These are phyloP conservation scores for Chloromyia formosa DNA, from an alignment of 2,888 invertebrate species.

Conservation along the genomic window DNA sequence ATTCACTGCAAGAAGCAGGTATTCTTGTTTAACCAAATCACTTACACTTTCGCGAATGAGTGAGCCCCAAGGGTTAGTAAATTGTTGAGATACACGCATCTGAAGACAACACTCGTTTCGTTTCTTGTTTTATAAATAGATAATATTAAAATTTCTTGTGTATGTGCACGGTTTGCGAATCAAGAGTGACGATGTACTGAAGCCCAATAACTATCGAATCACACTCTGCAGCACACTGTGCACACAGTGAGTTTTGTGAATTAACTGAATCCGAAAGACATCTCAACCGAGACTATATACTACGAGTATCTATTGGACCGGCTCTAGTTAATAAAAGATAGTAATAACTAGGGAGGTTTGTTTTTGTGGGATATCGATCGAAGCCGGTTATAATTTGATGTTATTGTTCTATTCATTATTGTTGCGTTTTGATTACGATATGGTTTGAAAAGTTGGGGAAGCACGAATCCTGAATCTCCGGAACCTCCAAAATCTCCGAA, in stretches of 20 bases:
- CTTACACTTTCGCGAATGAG: slow-evolving; percentile 19
- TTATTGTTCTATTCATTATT: too few species aligned
- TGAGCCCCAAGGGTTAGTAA: slow-evolving; percentile 3
- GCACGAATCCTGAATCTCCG: too few species aligned
- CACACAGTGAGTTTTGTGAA: slow-evolving; percentile 17
- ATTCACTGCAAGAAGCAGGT: not conserved
- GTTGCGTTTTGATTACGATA: too few species aligned
- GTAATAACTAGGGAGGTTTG: too few species aligned
- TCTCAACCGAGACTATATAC: slow-evolving; percentile 23
- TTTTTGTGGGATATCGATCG: not conserved
- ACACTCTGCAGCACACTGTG: too few species aligned
- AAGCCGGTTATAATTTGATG: not conserved
- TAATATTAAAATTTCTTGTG: not conserved
- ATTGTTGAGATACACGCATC: not conserved
- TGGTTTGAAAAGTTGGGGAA: too few species aligned
- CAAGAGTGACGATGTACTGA: not conserved
- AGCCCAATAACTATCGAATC: not conserved
- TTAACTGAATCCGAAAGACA: slow-evolving; percentile 15
- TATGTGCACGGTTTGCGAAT: not conserved
- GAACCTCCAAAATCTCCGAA: too few species aligned
- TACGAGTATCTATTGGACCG: slow-evolving; percentile 6
- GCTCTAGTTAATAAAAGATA: slow-evolving; percentile 12
- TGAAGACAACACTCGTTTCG: not conserved
- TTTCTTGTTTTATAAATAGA: slow-evolving; percentile 6
- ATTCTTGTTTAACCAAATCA: slow-evolving; percentile 7